A percentile compares a stretch with the other conserved stretches of the same genome.
phyloP scores from a whole-genome alignment of 2,797 vertebrate genomes.

The Esox masquinongy region DNA sequence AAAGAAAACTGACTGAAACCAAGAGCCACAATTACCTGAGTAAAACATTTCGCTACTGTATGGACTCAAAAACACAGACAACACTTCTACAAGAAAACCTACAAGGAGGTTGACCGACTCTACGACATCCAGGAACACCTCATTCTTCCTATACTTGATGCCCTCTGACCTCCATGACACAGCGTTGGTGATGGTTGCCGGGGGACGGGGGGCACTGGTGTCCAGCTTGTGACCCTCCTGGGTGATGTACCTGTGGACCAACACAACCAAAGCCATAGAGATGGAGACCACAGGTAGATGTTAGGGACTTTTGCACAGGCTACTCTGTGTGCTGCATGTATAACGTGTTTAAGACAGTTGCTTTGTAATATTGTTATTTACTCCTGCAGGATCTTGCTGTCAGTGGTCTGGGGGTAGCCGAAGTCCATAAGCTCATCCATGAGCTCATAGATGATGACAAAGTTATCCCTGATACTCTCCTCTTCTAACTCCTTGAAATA shows the following conservation, averaged over 20 bases:
- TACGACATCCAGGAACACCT: slow-evolving; percentile 97
- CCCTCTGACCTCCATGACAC: slow-evolving; percentile 91
- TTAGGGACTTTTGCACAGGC: not conserved
- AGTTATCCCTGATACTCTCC: slow-evolving; percentile 98
- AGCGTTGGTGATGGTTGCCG: slow-evolving; percentile 89
- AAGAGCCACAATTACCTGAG: slow-evolving; percentile 47
- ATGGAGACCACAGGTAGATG: not conserved
- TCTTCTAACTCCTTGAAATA: slow-evolving; percentile 99
- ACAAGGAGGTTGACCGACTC: slow-evolving; percentile 95
- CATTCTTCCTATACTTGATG: slow-evolving; percentile 90
- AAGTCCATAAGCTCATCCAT: slow-evolving; percentile 99
- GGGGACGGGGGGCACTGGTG: slow-evolving; percentile 92
- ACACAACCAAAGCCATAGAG: slow-evolving; percentile 17
- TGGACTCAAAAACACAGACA: too few species aligned
- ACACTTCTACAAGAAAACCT: not conserved
- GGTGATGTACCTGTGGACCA: slow-evolving; percentile 89
- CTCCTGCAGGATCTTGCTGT: slow-evolving; percentile 99
- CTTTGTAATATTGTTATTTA: slow-evolving; percentile 66
- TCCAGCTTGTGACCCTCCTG: slow-evolving; percentile 99
- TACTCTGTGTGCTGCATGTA: not conserved
- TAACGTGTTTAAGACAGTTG: not conserved
- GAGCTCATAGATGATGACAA: slow-evolving; percentile 97
- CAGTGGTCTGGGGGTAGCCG: slow-evolving; percentile 96
- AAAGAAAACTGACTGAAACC: slow-evolving; percentile 22
- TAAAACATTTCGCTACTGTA: not conserved